Base-by-base conservation (phyloP, 2,888 invertebrate species). In the Anarsia innoxiella region DNA sequence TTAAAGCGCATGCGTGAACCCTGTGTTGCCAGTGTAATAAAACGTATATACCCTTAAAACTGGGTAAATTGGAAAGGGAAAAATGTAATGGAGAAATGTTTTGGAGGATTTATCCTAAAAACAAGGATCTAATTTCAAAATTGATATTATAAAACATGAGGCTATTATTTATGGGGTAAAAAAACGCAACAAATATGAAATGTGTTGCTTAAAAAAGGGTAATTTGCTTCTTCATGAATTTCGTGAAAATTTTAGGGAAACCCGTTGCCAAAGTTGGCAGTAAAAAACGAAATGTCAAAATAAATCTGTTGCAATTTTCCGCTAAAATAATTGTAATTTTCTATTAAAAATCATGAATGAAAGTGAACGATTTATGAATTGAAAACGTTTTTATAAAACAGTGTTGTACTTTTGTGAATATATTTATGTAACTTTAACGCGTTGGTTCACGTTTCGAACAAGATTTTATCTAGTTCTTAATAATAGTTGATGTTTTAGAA, bases 221-320 rank as follows among this genome's bases (percentile, higher is more conserved):
- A 19, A 25, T 13, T 13, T 3, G n/a, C n/a, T 25, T 25, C 12
- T 11, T 27, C 3, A 4, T n/a, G n/a, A 25, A 25, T 19, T n/a
- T 9, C n/a, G 25, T 25, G 2, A 4, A 25, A n/a, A n/a, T 25
- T 25, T 25, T 25, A 9, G 2, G 4, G 3, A 19, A 19, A n/a
- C n/a, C n/a, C n/a, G n/a, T n/a, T n/a, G n/a, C 19, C 19, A 19
- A 19, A 19, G 4, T 11, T 12, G 26, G 67, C 64, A 74, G 67
- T 64, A 56, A 53, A 14, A 32, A 4, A 28, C 32, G 35, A 66
- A 69, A 74, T 47, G 80, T 82, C 83, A 79, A 73, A 71, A 63
- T 50, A 56, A 70, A 74, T 59, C 64, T 66, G 70, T 72, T 75
- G 76, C 76, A 80, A 75, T 76, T 67, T 60, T 66, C 60, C 64